Evolutionary conservation across 2,888 invertebrate species (phyloP), one percentile per base, ranked within the genome.

Genomic region (Campopleginae sp.): DNA sequence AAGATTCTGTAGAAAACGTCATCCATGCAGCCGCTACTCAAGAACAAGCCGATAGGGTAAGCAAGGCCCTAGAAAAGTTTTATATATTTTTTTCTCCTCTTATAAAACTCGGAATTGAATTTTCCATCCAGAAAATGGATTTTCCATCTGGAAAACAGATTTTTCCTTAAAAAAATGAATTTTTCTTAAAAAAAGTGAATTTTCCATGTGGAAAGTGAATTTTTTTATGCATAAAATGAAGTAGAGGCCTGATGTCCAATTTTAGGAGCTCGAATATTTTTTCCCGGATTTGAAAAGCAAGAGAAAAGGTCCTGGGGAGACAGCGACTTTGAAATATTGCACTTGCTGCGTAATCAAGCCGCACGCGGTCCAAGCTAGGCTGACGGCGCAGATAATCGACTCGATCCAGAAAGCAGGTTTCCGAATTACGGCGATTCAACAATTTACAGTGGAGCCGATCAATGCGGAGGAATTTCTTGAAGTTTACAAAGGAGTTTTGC

Each of bases 381-480:
- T 96, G 87, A 92, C 95, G 54, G 93, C 92, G 0, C 94, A 95
- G 77, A 97, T 98, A 2, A 94, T 98, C 27, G 95, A 95, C 77
- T 95, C 95, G 44, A 98, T 98, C 70, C 95, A 95, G 83, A 96
- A 96, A n/a, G 96, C 96, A 79, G 96, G 97, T 1, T 98, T 97
- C 91, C 95, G 95, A 66, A 95, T 99, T 63, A 96, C 97, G 0
- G 98, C 97, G 0, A 94, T 98, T 85, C 96, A 97, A 93, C 96
- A 97, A 95, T 96, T 97, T 88, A 95, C 96, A 84, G 94, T 99
- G 89, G 97, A 97, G 89, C 96, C 96, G 86, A 95, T 96, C 0
- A 97, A 98, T 93, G 98, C 98, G 6, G 97, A 98, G 89, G 98
- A 98, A 93, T 98, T 98, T 94, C 96, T 97, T 91, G 98, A 98